Evolutionary conservation across 2,888 invertebrate species (phyloP).

Genomic region (Eupelmus urozonus): DNA sequence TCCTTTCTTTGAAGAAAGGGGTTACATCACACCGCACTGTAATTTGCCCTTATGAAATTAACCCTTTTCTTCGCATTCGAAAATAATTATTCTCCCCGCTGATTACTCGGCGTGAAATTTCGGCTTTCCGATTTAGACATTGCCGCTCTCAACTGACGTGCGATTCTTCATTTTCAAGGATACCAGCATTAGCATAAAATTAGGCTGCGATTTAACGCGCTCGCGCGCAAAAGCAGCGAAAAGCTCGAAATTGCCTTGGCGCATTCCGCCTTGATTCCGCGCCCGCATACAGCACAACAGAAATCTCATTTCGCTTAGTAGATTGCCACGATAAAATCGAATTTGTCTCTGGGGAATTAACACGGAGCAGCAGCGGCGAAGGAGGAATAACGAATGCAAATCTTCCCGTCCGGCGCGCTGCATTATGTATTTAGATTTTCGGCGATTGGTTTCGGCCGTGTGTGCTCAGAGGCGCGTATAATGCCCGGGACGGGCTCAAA

Average conservation of each 20-base stretch:
- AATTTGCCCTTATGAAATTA: slow-evolving; percentile 16
- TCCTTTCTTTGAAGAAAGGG: slow-evolving; percentile 1
- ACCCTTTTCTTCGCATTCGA: not conserved
- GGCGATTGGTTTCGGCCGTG: slow-evolving; percentile 30
- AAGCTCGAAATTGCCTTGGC: not conserved
- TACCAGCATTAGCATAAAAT: no score
- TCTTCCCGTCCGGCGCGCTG: slow-evolving; percentile 24
- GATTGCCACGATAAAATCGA: slow-evolving; percentile 44
- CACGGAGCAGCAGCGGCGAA: not conserved
- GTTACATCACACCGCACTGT: slow-evolving; percentile 17
- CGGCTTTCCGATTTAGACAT: no score
- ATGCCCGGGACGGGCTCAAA: slow-evolving; percentile 21
- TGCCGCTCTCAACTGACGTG: no score
- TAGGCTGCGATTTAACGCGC: no score
- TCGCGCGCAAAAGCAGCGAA: not conserved
- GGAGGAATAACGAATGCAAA: slow-evolving; percentile 39
- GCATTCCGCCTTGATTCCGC: not conserved
- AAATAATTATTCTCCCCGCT: not conserved
- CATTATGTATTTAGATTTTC: slow-evolving; percentile 52
- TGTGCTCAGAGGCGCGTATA: not conserved
- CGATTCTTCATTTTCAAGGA: no score
- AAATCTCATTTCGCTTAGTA: slow-evolving; percentile 30
- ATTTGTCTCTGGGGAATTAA: slow-evolving; percentile 50
- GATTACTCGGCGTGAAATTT: no score
- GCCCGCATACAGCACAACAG: not conserved